phyloP scores from a whole-genome alignment of 2,113 vertebrate species.

The Bos javanicus region DNA sequence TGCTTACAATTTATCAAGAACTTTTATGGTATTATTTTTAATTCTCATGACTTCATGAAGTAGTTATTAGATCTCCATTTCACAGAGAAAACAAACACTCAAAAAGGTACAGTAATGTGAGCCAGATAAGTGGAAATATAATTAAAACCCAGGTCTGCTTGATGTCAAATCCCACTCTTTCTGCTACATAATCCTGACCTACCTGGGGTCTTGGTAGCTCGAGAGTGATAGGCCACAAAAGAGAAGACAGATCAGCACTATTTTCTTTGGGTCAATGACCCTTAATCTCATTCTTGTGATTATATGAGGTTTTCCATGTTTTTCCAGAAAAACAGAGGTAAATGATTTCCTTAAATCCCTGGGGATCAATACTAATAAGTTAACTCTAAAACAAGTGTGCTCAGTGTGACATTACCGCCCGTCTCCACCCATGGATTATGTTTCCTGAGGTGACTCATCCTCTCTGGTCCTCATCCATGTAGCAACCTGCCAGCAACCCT shows the following conservation, averaged over 20 bases:
- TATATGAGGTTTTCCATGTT: neutral
- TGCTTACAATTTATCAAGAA: neutral
- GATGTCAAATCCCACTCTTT: neutral
- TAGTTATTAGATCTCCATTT: neutral
- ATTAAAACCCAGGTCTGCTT: neutral
- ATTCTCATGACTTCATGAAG: neutral
- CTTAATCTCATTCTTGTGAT: neutral
- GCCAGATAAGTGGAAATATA: neutral
- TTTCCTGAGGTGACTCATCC: conserved; percentile 1
- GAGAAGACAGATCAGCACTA: neutral
- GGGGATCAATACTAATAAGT: neutral
- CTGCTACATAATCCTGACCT: neutral
- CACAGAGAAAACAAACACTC: neutral
- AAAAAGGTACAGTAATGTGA: neutral
- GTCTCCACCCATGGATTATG: neutral
- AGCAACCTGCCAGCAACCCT: neutral
- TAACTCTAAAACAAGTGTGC: neutral
- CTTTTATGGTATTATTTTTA: neutral
- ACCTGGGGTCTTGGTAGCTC: neutral
- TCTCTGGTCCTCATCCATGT: neutral
- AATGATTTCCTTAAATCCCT: neutral
- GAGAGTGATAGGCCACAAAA: too few relatives aligned
- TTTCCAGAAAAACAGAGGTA: neutral
- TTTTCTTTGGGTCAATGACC: neutral
- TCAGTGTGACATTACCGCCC: neutral